Evolutionary conservation across 2,113 vertebrate genomes (phyloP).

Genomic region (Cisticola juncidis): DNA sequence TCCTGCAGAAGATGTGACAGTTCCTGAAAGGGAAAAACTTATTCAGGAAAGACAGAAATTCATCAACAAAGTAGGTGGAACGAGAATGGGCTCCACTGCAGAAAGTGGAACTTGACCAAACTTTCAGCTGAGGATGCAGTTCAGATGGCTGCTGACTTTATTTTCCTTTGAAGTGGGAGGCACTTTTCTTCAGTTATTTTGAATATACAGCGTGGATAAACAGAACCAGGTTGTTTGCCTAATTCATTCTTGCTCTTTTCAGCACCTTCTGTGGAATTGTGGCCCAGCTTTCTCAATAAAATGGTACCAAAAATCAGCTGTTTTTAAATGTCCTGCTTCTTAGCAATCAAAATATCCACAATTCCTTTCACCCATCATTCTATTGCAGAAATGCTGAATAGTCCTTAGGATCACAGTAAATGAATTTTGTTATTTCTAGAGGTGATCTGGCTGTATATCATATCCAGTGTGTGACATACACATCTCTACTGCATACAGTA

Average conservation of each 20-base stretch:
- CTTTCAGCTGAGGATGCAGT: background rate
- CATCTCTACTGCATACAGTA: background rate
- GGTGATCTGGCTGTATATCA: background rate
- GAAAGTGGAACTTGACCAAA: background rate
- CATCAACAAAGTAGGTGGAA: background rate
- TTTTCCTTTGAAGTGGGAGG: background rate
- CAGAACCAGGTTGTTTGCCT: background rate
- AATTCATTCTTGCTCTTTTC: background rate
- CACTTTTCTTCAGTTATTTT: background rate
- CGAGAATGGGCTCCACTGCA: background rate
- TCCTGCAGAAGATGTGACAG: background rate
- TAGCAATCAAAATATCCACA: background rate
- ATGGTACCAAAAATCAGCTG: background rate
- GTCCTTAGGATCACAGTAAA: background rate
- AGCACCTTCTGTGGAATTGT: background rate
- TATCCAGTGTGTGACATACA: background rate
- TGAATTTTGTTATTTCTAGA: background rate
- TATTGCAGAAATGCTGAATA: background rate
- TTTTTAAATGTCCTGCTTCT: background rate
- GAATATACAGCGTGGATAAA: accelerated
- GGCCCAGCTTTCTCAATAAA: background rate
- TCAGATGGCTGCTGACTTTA: background rate
- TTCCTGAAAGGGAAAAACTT: background rate
- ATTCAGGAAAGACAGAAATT: background rate
- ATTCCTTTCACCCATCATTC: background rate